Evolutionary conservation across 1,140 invertebrate genomes (phyloP).

Genomic region (Zaprionus africanus): DNA sequence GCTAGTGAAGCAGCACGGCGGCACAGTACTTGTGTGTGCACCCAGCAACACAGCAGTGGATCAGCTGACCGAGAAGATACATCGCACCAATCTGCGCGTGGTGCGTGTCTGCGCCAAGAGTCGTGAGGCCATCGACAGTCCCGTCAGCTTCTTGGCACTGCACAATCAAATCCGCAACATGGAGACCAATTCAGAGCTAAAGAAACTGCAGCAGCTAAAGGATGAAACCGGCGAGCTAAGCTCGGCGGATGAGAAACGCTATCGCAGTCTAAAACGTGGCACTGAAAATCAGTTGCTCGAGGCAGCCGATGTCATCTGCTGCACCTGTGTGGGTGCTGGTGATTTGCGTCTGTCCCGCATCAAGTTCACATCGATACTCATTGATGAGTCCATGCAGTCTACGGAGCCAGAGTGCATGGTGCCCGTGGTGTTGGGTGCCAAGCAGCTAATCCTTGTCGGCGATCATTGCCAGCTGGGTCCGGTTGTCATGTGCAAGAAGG

Average conservation of each 20-base stretch:
- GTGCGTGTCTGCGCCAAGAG: slow-evolving; percentile 99
- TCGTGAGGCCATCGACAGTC: slow-evolving; percentile 98
- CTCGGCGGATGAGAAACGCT: slow-evolving; percentile 96
- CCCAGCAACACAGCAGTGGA: slow-evolving; percentile 99
- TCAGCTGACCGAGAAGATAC: slow-evolving; percentile 99
- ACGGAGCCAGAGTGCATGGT: slow-evolving; percentile 99
- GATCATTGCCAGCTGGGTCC: slow-evolving; percentile 99
- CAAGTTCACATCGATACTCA: slow-evolving; percentile 98
- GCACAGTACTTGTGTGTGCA: slow-evolving; percentile 98
- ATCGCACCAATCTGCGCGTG: slow-evolving; percentile 98
- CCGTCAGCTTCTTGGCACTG: slow-evolving; percentile 97
- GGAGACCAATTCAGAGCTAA: slow-evolving; percentile 94
- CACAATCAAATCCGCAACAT: slow-evolving; percentile 99
- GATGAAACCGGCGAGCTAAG: slow-evolving; percentile 99
- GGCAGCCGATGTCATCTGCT: slow-evolving; percentile 99
- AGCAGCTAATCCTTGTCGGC: slow-evolving; percentile 97
- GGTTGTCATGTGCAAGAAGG: slow-evolving; percentile 99
- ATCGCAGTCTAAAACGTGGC: slow-evolving; percentile 95
- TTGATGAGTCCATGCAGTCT: slow-evolving; percentile 98
- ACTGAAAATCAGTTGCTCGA: slow-evolving; percentile 97
- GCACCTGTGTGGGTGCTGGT: slow-evolving; percentile 99
- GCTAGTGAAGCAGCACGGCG: slow-evolving; percentile 96
- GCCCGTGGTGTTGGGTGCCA: slow-evolving; percentile 98
- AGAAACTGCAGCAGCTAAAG: slow-evolving; percentile 98
- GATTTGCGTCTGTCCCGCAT: slow-evolving; percentile 96